Base-by-base conservation (phyloP, 2,797 vertebrate species). In the Amblyopsis hoosieri region DNA sequence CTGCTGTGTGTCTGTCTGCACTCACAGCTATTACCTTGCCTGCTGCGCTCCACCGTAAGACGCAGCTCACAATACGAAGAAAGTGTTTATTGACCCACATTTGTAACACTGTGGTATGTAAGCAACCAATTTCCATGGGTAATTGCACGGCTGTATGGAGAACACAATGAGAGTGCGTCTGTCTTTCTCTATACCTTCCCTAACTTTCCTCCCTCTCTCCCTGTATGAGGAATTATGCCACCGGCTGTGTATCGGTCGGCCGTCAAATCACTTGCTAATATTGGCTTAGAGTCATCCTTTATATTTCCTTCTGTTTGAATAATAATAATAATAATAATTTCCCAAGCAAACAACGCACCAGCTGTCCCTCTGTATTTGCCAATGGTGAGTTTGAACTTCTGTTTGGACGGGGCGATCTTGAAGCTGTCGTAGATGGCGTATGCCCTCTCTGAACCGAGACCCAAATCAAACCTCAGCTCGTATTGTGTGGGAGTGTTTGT, bases 351-450 rank as follows among this genome's bases (percentile, higher is more conserved):
- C 54, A 54, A 6, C 88, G 80, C 64, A 95, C 94, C 95, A 77
- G 96, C 95, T 37, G 72, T 95, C 83, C 94, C 96, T 13, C 91
- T 91, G 85, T 95, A 96, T 71, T 85, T 93, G 71, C 95, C 94
- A 3, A 96, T 84, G 0, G 89, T 89, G 42, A 97, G 91, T 62
- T 80, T 94, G 70, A 93, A 95, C 69, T 94, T 94, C 69, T 95
- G 93, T 75, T 87, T 96, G 85, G 87, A 85, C 0, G 92, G 88
- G n/a, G 91, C 95, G 56, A 94, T 85, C 75, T 92, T 92, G 73
- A 97, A 95, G 86, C 89, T 87, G 81, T 94, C 91, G 0, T 93
- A 96, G 3, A 92, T 72, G 1, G 95, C 95, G 0, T 91, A 96
- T 57, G 69, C 92, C 0, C 92, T 93, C 49, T 97, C 87, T 0